Base-by-base conservation (phyloP, 2,797 vertebrate species). In the Lates japonicus region DNA sequence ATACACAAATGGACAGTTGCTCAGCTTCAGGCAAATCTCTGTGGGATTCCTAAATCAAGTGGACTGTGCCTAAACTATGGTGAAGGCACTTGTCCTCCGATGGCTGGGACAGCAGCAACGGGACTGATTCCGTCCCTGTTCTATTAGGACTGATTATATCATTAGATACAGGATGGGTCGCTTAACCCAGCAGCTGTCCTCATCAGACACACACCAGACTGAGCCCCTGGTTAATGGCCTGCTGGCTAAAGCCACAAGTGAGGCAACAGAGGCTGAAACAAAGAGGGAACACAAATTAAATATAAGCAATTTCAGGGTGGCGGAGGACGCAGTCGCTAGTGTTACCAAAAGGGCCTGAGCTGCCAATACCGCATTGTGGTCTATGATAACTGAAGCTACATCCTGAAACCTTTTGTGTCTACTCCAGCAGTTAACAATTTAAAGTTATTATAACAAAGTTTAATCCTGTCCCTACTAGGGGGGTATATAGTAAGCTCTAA, bases 151-250 rank as follows among this genome's bases (percentile, higher is more conserved):
- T 92, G 92, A 94, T 94, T 88, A 87, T 84, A 83, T 93, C 88
- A 92, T 94, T 93, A 87, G 88, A 89, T 91, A 89, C 90, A 93
- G n/a, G 90, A 91, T 93, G 91, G 91, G 88, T 84, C 65, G 58
- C 91, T 94, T 92, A 93, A 91, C 87, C 81, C 85, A 90, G 91
- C 92, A 94, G 91, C 93, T 93, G 93, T 92, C 87, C 85, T 90
- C 91, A 90, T 92, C 92, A 91, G 86, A 88, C 82, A 71, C n/a
- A n/a, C 88, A 90, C 72, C 82, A 93, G 88, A 84, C 87, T 87
- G 87, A 90, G 86, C 74, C 74, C 71, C 58, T 85, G 74, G 81
- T 87, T 93, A 91, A 94, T 93, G 90, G 80, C 80, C 60, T n/a
- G n/a, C n/a, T n/a, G n/a, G n/a, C n/a, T n/a, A 48, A 84, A 88